Evolutionary conservation across 2,113 vertebrate genomes (phyloP).

Genomic region (Phalacrocorax aristotelis): DNA sequence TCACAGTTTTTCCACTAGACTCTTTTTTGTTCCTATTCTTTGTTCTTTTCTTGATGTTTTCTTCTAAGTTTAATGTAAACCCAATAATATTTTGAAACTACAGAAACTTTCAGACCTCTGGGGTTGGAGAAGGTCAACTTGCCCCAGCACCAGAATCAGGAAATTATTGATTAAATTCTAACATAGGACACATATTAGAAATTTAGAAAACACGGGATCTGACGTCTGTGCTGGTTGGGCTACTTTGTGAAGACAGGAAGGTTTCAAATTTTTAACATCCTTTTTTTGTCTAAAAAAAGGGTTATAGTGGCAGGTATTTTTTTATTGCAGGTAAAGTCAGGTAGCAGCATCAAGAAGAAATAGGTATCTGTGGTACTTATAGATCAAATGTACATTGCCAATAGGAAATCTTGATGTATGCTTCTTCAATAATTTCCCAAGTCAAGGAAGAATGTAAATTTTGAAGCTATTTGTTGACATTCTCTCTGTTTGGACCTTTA

Average conservation of each 20-base stretch:
- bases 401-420: neutral
- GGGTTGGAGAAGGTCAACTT: neutral
- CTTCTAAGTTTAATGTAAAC: neutral
- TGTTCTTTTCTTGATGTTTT: neutral
- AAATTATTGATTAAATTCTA: neutral
- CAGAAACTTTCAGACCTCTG: neutral
- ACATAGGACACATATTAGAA: neutral
- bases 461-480: neutral
- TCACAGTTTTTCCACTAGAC: neutral
- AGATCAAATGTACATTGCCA: neutral
- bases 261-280: neutral
- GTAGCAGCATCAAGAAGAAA: constrained; percentile 8
- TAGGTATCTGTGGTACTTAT: neutral
- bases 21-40: neutral
- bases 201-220: neutral
- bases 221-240: neutral
- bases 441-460: constrained; percentile 4
- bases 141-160: neutral
- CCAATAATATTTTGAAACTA: neutral
- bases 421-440: constrained; percentile 3
- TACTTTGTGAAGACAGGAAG: neutral
- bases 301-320: neutral
- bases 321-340: neutral
- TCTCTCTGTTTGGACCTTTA: neutral
- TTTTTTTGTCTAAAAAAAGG: neutral